Evolutionary conservation across 2,888 invertebrate genomes (phyloP).

Genomic region (Cryptus armator): DNA sequence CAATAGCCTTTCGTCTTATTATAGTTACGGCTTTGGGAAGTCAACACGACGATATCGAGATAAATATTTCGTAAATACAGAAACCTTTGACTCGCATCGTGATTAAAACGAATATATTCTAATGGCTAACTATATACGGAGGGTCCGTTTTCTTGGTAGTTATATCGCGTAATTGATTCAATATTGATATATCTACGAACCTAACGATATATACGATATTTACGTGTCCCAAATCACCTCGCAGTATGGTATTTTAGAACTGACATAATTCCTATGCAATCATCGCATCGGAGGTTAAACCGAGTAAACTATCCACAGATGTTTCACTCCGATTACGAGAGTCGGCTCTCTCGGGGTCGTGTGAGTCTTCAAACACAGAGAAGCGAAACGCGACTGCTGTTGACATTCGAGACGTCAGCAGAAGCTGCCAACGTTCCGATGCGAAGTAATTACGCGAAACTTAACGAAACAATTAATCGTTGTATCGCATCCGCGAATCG

Average conservation of each 20-base stretch:
- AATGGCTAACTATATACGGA: no score
- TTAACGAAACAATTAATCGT: not conserved
- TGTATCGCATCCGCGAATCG: no score
- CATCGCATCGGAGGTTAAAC: conserved; percentile 7
- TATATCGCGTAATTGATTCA: no score
- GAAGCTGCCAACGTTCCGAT: conserved; percentile 37
- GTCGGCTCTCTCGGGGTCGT: not conserved
- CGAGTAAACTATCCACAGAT: conserved; percentile 7
- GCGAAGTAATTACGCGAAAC: not conserved
- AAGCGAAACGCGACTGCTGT: conserved; percentile 8
- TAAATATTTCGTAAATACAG: no score
- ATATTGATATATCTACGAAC: no score
- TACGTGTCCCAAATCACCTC: not conserved
- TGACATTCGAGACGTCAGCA: conserved; percentile 39
- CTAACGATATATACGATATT: no score
- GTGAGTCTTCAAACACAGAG: conserved; percentile 7
- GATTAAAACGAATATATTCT: no score
- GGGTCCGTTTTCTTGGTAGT: no score
- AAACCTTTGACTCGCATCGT: no score
- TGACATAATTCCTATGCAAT: not conserved
- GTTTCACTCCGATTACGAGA: conserved; percentile 22
- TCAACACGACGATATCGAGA: no score
- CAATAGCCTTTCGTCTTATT: no score
- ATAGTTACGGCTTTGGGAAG: no score
- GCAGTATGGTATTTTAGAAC: not conserved